A percentile compares a stretch with the other conserved stretches of the same genome.
These are phyloP conservation scores for Drosophila takahashii DNA, from an alignment of 1,140 invertebrate species.

Conservation along the genomic window DNA sequence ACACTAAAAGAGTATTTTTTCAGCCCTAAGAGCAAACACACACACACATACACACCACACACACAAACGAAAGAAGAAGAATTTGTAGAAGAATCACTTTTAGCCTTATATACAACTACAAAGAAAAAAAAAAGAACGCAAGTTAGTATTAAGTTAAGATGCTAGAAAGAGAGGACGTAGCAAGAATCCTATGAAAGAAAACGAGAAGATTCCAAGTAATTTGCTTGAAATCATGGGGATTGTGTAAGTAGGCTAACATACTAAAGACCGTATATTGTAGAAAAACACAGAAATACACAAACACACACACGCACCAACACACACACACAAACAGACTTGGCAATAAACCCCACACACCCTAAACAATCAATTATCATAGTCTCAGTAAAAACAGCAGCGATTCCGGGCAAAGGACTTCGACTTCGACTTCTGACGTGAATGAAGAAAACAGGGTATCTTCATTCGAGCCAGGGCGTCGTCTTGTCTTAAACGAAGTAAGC, in stretches of 20 bases:
- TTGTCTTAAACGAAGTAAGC: background rate
- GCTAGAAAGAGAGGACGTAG: slow-evolving; percentile 17
- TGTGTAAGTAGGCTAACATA: slow-evolving; percentile 3
- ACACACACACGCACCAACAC: background rate
- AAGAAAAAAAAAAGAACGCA: slow-evolving; percentile 7
- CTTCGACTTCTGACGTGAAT: background rate
- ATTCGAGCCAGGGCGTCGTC: too few species aligned
- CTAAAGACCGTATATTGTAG: background rate
- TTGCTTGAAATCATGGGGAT: background rate
- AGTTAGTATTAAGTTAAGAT: slow-evolving; percentile 30
- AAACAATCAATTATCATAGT: background rate
- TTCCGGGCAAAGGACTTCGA: background rate
- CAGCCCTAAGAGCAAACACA: slow-evolving; percentile 31
- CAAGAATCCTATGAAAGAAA: slow-evolving; percentile 1
- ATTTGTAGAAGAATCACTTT: slow-evolving; percentile 58
- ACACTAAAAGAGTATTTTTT: slow-evolving; percentile 63
- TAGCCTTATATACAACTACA: slow-evolving; percentile 72
- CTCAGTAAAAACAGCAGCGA: background rate
- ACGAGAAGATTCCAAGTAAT: background rate
- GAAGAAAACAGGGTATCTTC: background rate
- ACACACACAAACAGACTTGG: background rate
- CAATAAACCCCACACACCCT: background rate
- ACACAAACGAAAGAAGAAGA: slow-evolving; percentile 23
- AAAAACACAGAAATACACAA: background rate
- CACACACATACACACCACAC: slow-evolving; percentile 7